Evolutionary conservation across 1,140 invertebrate species (phyloP).

Genomic region (Homalodisca vitripennis): DNA sequence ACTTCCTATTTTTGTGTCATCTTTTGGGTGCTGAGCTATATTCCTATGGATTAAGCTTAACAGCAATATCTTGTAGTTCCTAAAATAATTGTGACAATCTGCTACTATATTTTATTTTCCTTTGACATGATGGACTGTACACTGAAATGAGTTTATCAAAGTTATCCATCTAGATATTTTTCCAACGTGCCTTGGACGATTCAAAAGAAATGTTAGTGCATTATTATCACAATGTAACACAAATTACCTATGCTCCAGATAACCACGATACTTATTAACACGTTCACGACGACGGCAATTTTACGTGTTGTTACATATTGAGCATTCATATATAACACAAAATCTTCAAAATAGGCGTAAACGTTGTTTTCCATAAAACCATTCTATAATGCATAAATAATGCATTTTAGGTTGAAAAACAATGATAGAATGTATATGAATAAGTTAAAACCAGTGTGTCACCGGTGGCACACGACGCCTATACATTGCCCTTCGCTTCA

Average conservation of each 20-base stretch:
- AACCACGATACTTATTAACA: not conserved
- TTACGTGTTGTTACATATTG: too few relatives aligned
- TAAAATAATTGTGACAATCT: conserved; percentile 13
- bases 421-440: too few relatives aligned
- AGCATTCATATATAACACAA: too few relatives aligned
- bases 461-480: too few relatives aligned
- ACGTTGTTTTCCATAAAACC: too few relatives aligned
- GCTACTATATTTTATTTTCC: conserved; percentile 14
- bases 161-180: not conserved
- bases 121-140: not conserved
- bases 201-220: not conserved
- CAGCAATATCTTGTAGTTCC: not conserved
- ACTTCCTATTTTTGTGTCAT: not conserved
- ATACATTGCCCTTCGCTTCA: too few relatives aligned
- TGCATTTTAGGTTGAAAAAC: too few relatives aligned
- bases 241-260: conserved; percentile 3
- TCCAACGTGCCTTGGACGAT: not conserved
- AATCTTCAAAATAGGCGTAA: too few relatives aligned
- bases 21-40: not conserved
- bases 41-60: not conserved
- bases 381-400: too few relatives aligned
- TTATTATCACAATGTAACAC: not conserved
- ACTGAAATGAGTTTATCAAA: conserved; percentile 10
- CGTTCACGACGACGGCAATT: too few relatives aligned
- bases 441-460: too few relatives aligned